A percentile compares a stretch with the other conserved stretches of the same genome.
These are phyloP conservation scores for Zonitis immaculata DNA, from an alignment of 2,888 invertebrate genomes.

Conservation along the genomic window DNA sequence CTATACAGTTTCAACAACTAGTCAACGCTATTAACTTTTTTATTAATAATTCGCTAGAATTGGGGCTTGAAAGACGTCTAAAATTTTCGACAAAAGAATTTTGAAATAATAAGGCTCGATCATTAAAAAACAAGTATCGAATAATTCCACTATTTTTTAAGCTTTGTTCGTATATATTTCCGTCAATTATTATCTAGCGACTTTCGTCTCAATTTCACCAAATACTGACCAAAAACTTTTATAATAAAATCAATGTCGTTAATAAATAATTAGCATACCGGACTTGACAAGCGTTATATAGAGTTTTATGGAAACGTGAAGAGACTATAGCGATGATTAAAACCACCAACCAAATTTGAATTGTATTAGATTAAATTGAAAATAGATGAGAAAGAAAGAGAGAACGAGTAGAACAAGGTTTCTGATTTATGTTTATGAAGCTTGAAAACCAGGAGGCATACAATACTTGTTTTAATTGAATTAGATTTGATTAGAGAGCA, in stretches of 20 bases:
- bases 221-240: background rate
- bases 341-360: background rate
- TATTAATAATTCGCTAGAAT: too few species aligned
- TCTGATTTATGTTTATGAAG: constrained; percentile 17
- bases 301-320: background rate
- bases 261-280: background rate
- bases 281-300: background rate
- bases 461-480: constrained; percentile 17
- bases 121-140: too few species aligned
- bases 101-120: too few species aligned
- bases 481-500: constrained; percentile 20
- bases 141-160: too few species aligned
- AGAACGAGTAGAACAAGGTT: background rate
- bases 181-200: too few species aligned
- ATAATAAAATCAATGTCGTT: background rate
- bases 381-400: constrained; percentile 8
- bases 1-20: too few species aligned
- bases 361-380: background rate
- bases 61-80: too few species aligned
- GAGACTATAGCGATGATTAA: background rate
- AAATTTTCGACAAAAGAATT: too few species aligned
- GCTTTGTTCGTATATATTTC: too few species aligned
- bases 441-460: constrained; percentile 6
- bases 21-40: too few species aligned
- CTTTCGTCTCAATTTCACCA: too few species aligned